Conservation (phyloP, 2,797 vertebrate species). For the Liparis tanakae region DNA sequence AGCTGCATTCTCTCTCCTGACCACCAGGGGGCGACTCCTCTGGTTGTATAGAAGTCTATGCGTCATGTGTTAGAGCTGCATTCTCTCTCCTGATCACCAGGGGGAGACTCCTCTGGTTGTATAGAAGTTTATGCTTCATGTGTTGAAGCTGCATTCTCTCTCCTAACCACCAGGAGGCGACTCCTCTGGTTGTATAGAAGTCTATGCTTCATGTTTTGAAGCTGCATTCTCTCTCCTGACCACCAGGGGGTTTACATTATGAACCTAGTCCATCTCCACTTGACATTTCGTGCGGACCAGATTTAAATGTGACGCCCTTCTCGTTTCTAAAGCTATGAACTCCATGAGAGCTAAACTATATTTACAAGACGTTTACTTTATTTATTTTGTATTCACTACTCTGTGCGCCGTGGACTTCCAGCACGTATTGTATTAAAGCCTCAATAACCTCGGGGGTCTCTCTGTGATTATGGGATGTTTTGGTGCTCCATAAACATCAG, state of each 20-base stretch:
- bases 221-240: background rate
- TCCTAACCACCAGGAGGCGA: background rate
- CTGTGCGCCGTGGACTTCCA: slow-evolving; percentile 12
- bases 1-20: background rate
- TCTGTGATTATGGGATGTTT: slow-evolving; percentile 45
- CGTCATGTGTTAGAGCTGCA: too few relatives aligned
- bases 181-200: background rate
- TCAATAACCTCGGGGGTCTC: slow-evolving; percentile 58
- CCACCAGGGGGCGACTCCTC: background rate
- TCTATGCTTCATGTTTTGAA: background rate
- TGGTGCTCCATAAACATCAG: slow-evolving; percentile 52
- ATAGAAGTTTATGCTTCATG: background rate
- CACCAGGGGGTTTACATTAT: background rate
- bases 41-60: background rate
- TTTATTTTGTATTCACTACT: slow-evolving; percentile 22
- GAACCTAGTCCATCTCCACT: background rate
- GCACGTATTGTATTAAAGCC: slow-evolving; percentile 46
- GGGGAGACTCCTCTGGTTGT: background rate
- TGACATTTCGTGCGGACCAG: background rate
- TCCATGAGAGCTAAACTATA: background rate
- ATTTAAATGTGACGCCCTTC: background rate
- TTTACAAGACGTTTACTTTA: slow-evolving; percentile 11
- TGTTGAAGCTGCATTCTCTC: background rate
- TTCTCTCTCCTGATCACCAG: background rate
- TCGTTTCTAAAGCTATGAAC: background rate